Evolutionary conservation across 2,888 invertebrate species (phyloP).

Genomic region (Macaria liturata): DNA sequence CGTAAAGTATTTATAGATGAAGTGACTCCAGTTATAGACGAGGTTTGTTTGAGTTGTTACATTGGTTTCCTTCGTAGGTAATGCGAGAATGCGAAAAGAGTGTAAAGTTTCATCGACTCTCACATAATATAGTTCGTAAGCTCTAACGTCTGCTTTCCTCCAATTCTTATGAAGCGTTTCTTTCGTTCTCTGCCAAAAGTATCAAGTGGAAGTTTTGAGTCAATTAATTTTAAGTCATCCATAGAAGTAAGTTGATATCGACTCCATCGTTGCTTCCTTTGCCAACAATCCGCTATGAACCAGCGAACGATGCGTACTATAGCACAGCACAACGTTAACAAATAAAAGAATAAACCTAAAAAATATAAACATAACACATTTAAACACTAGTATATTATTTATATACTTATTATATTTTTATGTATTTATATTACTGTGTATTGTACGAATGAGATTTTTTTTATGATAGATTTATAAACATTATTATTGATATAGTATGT

Average conservation of each 20-base stretch:
- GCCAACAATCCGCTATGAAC: constrained; percentile 62
- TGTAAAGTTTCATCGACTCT: constrained; percentile 53
- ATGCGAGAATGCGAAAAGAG: constrained; percentile 65
- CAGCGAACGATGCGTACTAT: constrained; percentile 51
- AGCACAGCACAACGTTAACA: constrained; percentile 73
- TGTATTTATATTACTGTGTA: constrained; percentile 57
- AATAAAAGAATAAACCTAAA: constrained; percentile 26
- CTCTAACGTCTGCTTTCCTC: constrained; percentile 42
- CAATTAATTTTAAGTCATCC: constrained; percentile 82
- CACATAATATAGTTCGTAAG: constrained; percentile 62
- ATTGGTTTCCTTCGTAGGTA: constrained; percentile 44
- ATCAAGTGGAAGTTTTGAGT: constrained; percentile 64
- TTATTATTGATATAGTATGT: constrained; percentile 59
- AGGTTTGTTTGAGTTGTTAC: constrained; percentile 47
- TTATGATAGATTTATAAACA: constrained; percentile 52
- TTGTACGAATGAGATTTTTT: constrained; percentile 59
- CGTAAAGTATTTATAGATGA: constrained; percentile 59
- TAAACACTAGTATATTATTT: constrained; percentile 44
- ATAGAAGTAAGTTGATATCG: constrained; percentile 67
- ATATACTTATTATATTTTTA: constrained; percentile 46
- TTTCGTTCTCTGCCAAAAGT: constrained; percentile 56
- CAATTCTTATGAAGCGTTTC: constrained; percentile 28
- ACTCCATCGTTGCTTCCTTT: constrained; percentile 68
- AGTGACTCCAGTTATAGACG: constrained; percentile 60
- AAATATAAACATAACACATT: constrained; percentile 34